Evolutionary conservation across 2,797 vertebrate genomes (phyloP).

Genomic region (Crypturellus tataupa): DNA sequence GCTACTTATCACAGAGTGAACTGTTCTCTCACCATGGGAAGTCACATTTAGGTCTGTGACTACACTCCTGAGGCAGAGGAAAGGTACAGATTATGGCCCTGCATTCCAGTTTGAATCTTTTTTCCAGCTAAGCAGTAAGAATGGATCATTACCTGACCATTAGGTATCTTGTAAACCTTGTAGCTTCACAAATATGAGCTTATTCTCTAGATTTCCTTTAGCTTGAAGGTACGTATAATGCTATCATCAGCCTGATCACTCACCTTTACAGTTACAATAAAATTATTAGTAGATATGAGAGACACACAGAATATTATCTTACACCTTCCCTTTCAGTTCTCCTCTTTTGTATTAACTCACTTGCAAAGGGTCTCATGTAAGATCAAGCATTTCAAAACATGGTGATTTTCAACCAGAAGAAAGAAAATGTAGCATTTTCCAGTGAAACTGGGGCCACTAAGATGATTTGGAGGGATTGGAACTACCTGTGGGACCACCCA

Average conservation of each 20-base stretch:
- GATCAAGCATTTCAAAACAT: not conserved
- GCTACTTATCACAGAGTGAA: not conserved
- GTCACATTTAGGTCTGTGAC: not conserved
- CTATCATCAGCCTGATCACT: not conserved
- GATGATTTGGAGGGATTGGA: not conserved
- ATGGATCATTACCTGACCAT: not conserved
- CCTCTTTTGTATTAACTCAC: not conserved
- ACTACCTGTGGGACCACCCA: accelerated
- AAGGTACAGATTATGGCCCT: not conserved
- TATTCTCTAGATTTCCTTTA: not conserved
- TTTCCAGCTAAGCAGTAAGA: not conserved
- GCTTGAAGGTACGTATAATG: not conserved
- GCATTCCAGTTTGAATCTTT: not conserved
- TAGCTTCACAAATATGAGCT: not conserved
- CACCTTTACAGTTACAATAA: not conserved
- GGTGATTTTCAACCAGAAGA: not conserved
- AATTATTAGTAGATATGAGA: not conserved
- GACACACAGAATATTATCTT: not conserved
- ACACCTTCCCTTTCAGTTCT: not conserved
- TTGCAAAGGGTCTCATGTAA: not conserved
- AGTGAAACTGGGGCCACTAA: not conserved
- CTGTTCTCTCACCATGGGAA: not conserved
- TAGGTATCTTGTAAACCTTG: not conserved
- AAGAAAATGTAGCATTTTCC: not conserved
- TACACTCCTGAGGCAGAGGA: not conserved